Base-by-base conservation (phyloP, 2,113 vertebrate genomes). In the Ptilonorhynchus violaceus region DNA sequence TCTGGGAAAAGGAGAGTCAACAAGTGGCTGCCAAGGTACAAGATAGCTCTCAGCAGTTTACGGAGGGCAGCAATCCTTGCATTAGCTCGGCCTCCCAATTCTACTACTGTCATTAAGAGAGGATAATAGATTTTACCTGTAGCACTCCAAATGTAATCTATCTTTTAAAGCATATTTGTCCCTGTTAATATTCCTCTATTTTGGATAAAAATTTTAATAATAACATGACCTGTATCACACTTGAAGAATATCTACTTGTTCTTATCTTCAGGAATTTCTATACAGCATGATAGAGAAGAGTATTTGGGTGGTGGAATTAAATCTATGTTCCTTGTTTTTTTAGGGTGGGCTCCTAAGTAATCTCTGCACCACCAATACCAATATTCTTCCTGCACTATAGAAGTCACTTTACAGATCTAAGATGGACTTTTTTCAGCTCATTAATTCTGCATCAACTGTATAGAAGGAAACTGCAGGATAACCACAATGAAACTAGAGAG, bases 171-270 rank as follows among this genome's bases (percentile, higher is more conserved):
- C 16, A 44, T 22, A 67, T 92, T 82, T 85, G 18, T 81, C 60
- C 79, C 27, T 33, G 33, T 62, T 80, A 84, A 18, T 49, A 60
- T 53, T 80, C 37, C 8, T 44, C 53, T 41, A 7, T 80, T 86
- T 80, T 30, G 5, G 16, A 76, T 24, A 73, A 67, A 72, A 33
- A 52, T 39, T 44, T 88, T 28, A 75, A 25, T 30, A 87, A 42
- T 2, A 27, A 50, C 4, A 20, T 16, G 5, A 58, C 3, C 13
- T 74, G 66, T 76, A 49, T 25, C 37, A 49, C 0, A 0, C 47
- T 70, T 74, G 42, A 92, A 74, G n/a, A 84, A 3, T 37, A 86
- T 9, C 12, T 68, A 7, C n/a, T 68, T 83, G 41, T 30, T 70
- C 68, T 69, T 11, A 58, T 47, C 41, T 84, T 80, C 11, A 53